These are phyloP conservation scores for Criorhina ranunculi DNA, from an alignment of 2,888 invertebrate species.

Conservation along the genomic window DNA sequence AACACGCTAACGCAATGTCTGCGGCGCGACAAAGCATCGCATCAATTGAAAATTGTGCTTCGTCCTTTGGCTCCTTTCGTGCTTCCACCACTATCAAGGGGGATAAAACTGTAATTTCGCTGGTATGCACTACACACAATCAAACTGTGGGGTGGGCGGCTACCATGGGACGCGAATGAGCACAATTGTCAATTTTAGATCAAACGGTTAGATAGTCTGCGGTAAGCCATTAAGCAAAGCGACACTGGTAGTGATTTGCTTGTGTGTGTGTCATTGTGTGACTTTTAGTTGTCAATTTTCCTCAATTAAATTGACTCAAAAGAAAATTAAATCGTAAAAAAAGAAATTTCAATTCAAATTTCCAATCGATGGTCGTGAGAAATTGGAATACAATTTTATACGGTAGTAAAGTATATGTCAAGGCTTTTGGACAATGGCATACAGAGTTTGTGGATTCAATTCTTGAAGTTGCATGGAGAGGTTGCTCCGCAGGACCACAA, in stretches of 20 bases:
- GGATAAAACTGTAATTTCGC: conserved; percentile 59
- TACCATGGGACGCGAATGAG: conserved; percentile 53
- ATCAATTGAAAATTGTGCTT: conserved; percentile 68
- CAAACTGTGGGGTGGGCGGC: conserved; percentile 8
- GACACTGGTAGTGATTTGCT: conserved; percentile 64
- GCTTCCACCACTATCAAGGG: background rate
- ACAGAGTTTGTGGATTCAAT: too few relatives aligned
- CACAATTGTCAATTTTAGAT: conserved; percentile 75
- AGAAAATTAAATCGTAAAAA: conserved; percentile 58
- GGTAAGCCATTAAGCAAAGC: conserved; percentile 72
- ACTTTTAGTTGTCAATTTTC: conserved; percentile 69
- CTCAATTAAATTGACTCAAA: conserved; percentile 71
- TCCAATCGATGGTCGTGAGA: conserved; percentile 22
- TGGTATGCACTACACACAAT: conserved; percentile 11
- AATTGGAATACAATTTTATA: conserved; percentile 40
- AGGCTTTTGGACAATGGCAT: background rate
- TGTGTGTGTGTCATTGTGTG: conserved; percentile 19
- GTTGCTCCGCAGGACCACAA: too few relatives aligned
- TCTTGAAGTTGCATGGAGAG: too few relatives aligned
- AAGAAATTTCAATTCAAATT: conserved; percentile 41
- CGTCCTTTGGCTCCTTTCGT: conserved; percentile 31
- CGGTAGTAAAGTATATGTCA: background rate
- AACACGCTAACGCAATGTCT: conserved; percentile 73
- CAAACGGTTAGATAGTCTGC: conserved; percentile 72
- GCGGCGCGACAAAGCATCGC: conserved; percentile 65